Conservation (phyloP, 2,888 invertebrate species). For the Cyaniris semiargus region DNA sequence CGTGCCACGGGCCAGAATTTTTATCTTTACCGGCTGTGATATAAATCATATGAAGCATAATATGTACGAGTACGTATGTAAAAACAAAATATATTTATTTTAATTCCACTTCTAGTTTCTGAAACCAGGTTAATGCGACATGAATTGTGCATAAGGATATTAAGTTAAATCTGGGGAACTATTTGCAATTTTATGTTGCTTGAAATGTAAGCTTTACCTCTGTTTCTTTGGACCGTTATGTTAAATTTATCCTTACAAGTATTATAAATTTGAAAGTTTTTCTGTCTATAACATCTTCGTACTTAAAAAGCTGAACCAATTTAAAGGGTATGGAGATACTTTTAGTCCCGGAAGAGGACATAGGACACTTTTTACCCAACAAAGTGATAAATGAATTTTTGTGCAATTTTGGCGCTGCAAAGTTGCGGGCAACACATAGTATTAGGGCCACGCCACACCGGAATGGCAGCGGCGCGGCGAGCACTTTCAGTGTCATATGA, state of each 20-base stretch:
- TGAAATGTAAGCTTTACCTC: neutral
- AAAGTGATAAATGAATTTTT: no score
- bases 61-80: neutral
- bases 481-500: no score
- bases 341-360: no score
- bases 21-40: neutral
- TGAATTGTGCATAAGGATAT: neutral
- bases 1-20: neutral
- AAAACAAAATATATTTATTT: neutral
- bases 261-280: no score
- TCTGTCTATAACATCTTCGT: no score
- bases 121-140: neutral
- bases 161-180: neutral
- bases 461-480: no score
- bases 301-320: no score
- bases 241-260: neutral
- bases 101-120: neutral
- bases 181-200: neutral
- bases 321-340: no score
- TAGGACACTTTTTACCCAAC: no score
- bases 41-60: slow-evolving; percentile 2
- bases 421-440: neutral
- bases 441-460: no score
- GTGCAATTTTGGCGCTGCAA: neutral
- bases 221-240: neutral